Conservation (phyloP, 2,113 vertebrate genomes). For the Labrus mixtus region DNA sequence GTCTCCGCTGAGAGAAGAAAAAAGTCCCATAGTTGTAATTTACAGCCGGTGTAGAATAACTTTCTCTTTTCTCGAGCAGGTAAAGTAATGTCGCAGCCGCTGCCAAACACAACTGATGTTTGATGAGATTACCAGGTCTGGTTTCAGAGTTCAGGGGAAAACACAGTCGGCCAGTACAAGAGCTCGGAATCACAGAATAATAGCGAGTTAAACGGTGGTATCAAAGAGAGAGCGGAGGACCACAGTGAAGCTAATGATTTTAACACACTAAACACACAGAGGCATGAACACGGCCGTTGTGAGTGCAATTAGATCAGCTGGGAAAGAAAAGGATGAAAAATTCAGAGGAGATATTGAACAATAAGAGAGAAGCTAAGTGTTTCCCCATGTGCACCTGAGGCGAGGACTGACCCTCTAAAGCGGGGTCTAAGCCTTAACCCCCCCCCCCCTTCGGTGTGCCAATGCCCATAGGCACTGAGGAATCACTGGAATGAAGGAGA, state of each 20-base stretch:
- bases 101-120: conserved; percentile 80
- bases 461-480: conserved; percentile 62
- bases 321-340: conserved; percentile 3
- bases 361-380: conserved; percentile 57
- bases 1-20: conserved; percentile 70
- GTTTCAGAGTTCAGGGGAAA: conserved; percentile 44
- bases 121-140: conserved; percentile 82
- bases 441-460: conserved; percentile 26
- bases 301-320: conserved; percentile 23
- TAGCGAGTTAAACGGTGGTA: conserved; percentile 40
- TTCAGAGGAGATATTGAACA: conserved; percentile 40
- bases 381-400: conserved; percentile 73
- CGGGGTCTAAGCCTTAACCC: conserved; percentile 36
- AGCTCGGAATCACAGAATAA: conserved; percentile 50
- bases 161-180: conserved; percentile 43
- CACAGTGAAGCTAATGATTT: conserved; percentile 48
- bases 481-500: conserved; percentile 58
- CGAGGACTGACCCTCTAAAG: conserved; percentile 55
- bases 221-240: conserved; percentile 49
- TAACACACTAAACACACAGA: conserved; percentile 24
- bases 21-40: conserved; percentile 79
- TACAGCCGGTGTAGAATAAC: conserved; percentile 83
- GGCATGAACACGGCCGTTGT: conserved; percentile 3
- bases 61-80: conserved; percentile 77
- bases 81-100: conserved; percentile 70